Conservation (phyloP, 1,140 invertebrate genomes). For the Chironomus striatipennis region DNA sequence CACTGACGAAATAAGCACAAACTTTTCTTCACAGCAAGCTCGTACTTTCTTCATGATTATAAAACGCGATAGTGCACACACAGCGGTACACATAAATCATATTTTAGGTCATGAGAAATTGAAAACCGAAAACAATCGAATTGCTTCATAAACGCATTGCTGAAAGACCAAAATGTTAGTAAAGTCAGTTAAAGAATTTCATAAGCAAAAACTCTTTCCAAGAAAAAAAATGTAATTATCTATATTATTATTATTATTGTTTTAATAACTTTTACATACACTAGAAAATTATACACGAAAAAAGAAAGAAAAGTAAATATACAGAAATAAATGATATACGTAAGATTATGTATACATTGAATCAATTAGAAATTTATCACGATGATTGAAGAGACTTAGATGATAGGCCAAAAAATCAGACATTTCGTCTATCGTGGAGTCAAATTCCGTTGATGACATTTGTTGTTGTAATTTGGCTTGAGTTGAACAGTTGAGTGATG, state of each 20-base stretch:
- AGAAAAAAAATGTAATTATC: not conserved
- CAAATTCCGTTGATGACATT: not conserved
- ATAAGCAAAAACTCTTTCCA: not conserved
- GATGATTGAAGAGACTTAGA: not conserved
- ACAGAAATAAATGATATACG: no score
- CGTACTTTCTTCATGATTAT: not conserved
- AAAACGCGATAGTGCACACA: not conserved
- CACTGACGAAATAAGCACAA: not conserved
- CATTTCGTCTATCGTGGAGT: not conserved
- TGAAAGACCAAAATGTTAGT: not conserved
- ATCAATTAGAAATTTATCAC: slow-evolving; percentile 15
- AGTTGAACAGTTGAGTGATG: not conserved
- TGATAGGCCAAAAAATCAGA: slow-evolving; percentile 16
- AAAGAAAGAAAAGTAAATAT: no score
- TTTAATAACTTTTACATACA: no score
- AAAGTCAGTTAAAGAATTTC: not conserved
- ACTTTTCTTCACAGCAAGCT: no score
- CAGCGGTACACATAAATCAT: not conserved
- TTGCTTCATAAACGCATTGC: not conserved
- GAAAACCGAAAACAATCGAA: no score
- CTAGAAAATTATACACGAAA: no score
- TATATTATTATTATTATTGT: no score
- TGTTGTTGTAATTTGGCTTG: not conserved
- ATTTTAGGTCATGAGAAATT: slow-evolving; percentile 8
- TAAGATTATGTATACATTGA: slow-evolving; percentile 19